Conservation (phyloP, 2,113 vertebrate genomes). For the Serinus canaria region DNA sequence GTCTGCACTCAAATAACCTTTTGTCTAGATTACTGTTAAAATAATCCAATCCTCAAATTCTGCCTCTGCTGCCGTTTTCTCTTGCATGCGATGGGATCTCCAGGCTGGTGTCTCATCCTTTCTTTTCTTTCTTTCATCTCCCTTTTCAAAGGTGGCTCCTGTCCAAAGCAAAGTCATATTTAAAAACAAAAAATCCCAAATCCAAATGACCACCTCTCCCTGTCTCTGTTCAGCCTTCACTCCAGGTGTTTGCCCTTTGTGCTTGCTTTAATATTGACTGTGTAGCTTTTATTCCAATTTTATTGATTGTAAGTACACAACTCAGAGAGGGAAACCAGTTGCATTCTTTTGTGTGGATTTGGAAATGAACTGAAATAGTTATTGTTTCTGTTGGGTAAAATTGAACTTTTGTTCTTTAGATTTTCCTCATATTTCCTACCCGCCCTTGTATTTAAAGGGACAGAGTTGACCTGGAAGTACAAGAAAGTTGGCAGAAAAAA, state of each 20-base stretch:
- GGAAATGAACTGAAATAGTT: neutral
- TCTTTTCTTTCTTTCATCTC: neutral
- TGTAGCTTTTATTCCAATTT: neutral
- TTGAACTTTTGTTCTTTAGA: neutral
- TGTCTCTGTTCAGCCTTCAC: neutral
- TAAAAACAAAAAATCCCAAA: neutral
- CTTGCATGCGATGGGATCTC: accelerated
- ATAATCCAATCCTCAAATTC: neutral
- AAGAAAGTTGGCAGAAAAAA: neutral
- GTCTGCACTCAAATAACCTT: neutral
- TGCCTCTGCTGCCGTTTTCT: neutral
- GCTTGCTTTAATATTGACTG: neutral
- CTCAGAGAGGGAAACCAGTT: neutral
- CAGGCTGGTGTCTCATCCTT: neutral
- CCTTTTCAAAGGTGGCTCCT: neutral
- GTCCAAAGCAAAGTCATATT: neutral
- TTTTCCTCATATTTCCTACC: neutral
- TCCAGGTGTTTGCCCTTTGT: neutral
- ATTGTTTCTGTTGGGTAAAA: neutral
- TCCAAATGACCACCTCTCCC: neutral
- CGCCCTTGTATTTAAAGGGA: neutral
- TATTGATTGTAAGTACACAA: neutral
- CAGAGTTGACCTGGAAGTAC: neutral
- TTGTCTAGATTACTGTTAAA: neutral
- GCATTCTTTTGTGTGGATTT: neutral